Evolutionary conservation across 2,113 vertebrate species (phyloP).

Genomic region (Ptilorrhoa leucosticta): DNA sequence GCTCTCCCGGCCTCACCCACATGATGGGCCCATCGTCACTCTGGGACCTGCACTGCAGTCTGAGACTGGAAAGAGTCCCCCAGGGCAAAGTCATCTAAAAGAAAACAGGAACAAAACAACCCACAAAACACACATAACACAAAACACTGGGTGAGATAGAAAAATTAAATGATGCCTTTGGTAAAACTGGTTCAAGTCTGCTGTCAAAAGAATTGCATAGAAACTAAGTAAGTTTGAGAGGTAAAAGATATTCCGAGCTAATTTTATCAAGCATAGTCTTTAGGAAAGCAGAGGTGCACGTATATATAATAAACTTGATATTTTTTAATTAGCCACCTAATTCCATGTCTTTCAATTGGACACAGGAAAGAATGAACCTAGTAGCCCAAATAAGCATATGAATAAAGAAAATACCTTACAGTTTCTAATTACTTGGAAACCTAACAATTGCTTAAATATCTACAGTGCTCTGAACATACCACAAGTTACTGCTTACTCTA

Average conservation of each 20-base stretch:
- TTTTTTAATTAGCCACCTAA: neutral
- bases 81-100: conserved; percentile 93
- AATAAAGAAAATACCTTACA: neutral
- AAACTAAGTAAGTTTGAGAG: neutral
- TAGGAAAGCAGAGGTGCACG: neutral
- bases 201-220: neutral
- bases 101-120: conserved; percentile 34
- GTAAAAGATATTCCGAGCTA: neutral
- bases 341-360: neutral
- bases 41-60: conserved; percentile 92
- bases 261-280: neutral
- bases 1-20: conserved; percentile 97
- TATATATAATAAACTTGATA: neutral
- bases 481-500: conserved; percentile 77
- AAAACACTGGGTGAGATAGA: conserved; percentile 15
- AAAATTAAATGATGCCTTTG: neutral
- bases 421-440: neutral
- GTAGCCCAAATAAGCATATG: neutral
- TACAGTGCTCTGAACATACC: neutral
- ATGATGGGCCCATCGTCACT: conserved; percentile 97
- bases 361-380: neutral
- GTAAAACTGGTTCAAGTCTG: neutral
- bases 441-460: neutral
- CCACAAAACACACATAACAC: conserved; percentile 55
- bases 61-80: conserved; percentile 92